Conservation (phyloP, 2,888 invertebrate species). For the Anorthoa munda region DNA sequence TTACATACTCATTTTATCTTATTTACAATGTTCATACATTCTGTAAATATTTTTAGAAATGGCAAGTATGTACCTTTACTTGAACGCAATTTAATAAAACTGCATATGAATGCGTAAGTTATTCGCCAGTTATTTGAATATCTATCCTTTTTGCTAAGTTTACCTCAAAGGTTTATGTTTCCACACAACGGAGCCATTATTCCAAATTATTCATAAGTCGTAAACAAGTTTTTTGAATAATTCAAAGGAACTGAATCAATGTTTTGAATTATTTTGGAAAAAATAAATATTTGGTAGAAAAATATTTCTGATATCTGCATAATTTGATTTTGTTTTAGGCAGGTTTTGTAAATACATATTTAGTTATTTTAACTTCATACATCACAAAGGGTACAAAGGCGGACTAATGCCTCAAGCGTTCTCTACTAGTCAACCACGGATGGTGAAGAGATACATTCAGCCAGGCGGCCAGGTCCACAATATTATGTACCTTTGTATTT, state of each 20-base stretch:
- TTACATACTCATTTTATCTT: no score
- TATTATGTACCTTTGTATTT: no score
- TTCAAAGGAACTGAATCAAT: conserved; percentile 44
- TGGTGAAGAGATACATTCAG: neutral
- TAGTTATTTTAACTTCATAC: neutral
- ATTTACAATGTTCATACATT: no score
- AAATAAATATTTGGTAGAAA: neutral
- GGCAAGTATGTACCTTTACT: neutral
- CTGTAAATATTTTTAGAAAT: neutral
- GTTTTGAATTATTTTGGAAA: conserved; percentile 21
- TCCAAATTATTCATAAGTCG: conserved; percentile 42
- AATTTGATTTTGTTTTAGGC: neutral
- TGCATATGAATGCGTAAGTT: conserved; percentile 34
- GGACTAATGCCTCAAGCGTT: neutral
- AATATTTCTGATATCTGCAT: neutral
- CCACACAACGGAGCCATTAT: conserved; percentile 35
- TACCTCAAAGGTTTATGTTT: conserved; percentile 22
- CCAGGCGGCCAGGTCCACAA: no score
- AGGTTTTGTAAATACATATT: neutral
- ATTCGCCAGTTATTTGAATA: conserved; percentile 6
- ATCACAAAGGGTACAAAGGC: neutral
- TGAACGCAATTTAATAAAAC: conserved; percentile 12
- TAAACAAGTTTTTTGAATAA: conserved; percentile 48
- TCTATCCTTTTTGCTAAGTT: conserved; percentile 12
- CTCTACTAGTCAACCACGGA: neutral